These are phyloP conservation scores for Cetonia aurata DNA, from an alignment of 2,888 invertebrate genomes.

Conservation along the genomic window DNA sequence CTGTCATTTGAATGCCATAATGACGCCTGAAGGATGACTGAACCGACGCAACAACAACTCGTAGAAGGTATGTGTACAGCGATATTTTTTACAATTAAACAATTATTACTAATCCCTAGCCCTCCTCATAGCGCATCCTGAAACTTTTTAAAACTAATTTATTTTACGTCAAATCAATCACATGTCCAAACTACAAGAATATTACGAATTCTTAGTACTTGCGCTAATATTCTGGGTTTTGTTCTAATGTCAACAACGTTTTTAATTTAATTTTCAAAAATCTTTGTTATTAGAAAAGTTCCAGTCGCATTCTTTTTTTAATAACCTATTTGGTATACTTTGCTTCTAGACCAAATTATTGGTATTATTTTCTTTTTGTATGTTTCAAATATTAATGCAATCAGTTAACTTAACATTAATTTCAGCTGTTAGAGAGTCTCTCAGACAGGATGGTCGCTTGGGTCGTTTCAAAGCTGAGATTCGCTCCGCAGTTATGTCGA, in stretches of 20 bases:
- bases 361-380: neutral
- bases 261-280: no score
- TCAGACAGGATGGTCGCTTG: constrained; percentile 63
- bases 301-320: no score
- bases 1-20: constrained; percentile 48
- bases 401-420: neutral
- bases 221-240: no score
- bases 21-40: constrained; percentile 55
- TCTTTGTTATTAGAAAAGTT: no score
- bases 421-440: constrained; percentile 63
- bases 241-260: no score
- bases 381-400: neutral
- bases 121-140: no score
- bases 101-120: neutral
- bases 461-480: constrained; percentile 64
- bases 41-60: constrained; percentile 60
- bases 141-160: no score
- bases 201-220: no score
- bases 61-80: constrained; percentile 57
- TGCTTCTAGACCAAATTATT: neutral
- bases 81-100: neutral
- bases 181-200: no score
- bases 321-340: no score
- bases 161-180: no score
- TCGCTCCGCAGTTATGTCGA: constrained; percentile 64